A percentile compares a stretch with the other conserved stretches of the same genome.
Conservation (phyloP, 2,113 vertebrate species). For the Atrichornis clamosus region DNA sequence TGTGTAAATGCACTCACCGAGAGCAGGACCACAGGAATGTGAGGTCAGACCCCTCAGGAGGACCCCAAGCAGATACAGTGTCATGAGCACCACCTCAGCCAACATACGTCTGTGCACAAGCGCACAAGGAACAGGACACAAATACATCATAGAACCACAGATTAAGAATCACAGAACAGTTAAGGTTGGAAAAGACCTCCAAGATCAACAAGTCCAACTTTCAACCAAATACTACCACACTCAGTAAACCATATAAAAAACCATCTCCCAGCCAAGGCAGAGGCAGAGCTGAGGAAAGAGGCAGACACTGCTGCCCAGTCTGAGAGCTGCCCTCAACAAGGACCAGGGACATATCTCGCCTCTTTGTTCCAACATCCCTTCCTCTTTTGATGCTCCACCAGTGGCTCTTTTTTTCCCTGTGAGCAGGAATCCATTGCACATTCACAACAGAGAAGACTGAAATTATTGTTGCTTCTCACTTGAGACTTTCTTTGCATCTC, state of each 20-base stretch:
- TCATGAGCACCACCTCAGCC: background rate
- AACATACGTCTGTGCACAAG: background rate
- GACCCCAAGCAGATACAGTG: background rate
- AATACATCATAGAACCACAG: accelerated
- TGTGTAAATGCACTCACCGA: background rate
- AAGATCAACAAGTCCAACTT: background rate
- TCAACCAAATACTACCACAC: background rate
- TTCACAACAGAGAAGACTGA: background rate
- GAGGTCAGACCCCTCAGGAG: background rate
- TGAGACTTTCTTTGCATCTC: background rate
- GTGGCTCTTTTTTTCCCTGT: background rate
- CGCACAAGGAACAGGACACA: background rate
- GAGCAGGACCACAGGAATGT: accelerated
- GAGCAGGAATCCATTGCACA: background rate
- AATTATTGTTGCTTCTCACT: background rate
- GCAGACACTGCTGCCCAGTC: background rate
- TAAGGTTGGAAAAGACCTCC: background rate
- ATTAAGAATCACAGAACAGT: background rate
- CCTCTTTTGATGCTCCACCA: background rate
- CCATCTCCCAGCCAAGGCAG: background rate
- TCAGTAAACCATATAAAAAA: background rate
- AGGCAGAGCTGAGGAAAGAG: background rate
- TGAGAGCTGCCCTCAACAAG: background rate
- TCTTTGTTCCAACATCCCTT: background rate
- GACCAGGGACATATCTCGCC: accelerated